phyloP scores from a whole-genome alignment of 2,888 invertebrate species.

The Agrotis exclamationis region DNA sequence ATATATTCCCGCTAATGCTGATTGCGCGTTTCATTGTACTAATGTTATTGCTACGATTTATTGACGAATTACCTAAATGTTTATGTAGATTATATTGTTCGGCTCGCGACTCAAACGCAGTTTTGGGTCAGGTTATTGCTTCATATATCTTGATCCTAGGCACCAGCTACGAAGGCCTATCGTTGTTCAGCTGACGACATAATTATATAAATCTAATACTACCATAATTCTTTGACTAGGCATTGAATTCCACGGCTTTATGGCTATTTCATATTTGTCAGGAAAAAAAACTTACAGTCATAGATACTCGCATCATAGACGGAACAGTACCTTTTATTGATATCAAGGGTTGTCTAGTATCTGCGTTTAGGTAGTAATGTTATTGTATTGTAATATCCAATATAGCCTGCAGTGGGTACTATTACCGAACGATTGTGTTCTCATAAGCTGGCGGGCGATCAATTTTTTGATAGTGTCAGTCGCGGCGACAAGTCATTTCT shows the following conservation, averaged over 20 bases:
- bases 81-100: conserved; percentile 66
- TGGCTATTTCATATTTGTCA: too few species aligned
- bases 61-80: conserved; percentile 60
- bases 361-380: conserved; percentile 20
- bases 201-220: not conserved
- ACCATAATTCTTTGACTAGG: not conserved
- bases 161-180: too few species aligned
- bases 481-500: conserved; percentile 86
- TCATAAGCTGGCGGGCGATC: conserved; percentile 76
- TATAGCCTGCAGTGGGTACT: conserved; percentile 33
- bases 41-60: conserved; percentile 77
- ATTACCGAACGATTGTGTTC: conserved; percentile 36
- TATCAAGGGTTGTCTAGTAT: not conserved
- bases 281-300: not conserved
- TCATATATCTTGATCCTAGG: not conserved
- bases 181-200: not conserved
- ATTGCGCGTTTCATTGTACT: conserved; percentile 82
- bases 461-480: conserved; percentile 90
- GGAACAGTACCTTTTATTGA: not conserved
- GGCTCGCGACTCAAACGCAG: conserved; percentile 35
- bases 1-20: conserved; percentile 90
- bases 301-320: not conserved
- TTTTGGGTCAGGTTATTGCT: not conserved
- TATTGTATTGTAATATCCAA: conserved; percentile 42
- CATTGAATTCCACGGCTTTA: too few species aligned